Base-by-base conservation (phyloP, 2,888 invertebrate species). In the Nomada lathburiana region DNA sequence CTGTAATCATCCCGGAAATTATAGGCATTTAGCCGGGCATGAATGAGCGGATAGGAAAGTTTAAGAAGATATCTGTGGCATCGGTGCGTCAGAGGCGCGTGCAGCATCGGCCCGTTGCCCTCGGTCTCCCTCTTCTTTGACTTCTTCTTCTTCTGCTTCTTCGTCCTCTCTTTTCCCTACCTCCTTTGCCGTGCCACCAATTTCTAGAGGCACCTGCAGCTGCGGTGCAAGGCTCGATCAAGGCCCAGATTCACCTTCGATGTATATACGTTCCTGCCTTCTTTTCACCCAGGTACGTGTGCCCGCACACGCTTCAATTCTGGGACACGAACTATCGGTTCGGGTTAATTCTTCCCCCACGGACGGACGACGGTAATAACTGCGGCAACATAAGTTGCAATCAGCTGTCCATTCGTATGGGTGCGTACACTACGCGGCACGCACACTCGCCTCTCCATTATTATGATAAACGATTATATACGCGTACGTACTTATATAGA, bases 1-100 rank as follows among this genome's bases (percentile, higher is more conserved):
- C 93, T 93, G 92, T 94, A 94, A 94, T 94, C 93, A 92, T 90
- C 86, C 80, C 82, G 86, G 87, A 92, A 93, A 94, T 94, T 93
- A 93, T 93, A 93, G 93, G 90, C 92, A 93, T 93, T 93, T 93
- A 92, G 90, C 73, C 80, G 87, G 87, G 90, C 91, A 89, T 91
- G 92, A 92, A 92, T 90, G 92, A 92, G 89, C 92, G 91, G 90
- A 91, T 92, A 92, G 92, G 87, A 91, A 91, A 92, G 91, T 90
- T 92, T 90, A 90, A 89, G 89, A 88, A 88, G 90, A 89, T 90
- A 91, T 93, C 92, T 89, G 89, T 92, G 91, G 92, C 91, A 92
- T 92, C 87, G 90, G 87, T 81, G 87, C 90, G 89, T 91, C 89
- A 89, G 87, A 89, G 90, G 90, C 91, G 91, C 92, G 91, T 92